Evolutionary conservation across 2,888 invertebrate species (phyloP), one percentile per base, ranked within the genome.

Genomic region (Cheilosia vulpina): DNA sequence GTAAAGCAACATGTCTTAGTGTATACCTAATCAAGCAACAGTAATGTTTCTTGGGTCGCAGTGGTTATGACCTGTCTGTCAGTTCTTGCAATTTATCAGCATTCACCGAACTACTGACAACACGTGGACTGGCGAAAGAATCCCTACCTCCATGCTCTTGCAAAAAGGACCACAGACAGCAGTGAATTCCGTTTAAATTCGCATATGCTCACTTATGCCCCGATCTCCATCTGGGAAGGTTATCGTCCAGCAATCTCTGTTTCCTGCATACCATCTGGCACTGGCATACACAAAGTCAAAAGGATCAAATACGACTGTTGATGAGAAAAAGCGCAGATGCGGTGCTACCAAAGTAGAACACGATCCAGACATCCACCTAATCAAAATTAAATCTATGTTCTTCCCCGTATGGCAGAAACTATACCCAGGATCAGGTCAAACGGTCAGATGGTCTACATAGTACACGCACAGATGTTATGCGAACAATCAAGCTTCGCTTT

Each of bases 331-430:
- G 9, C 5, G 21, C 21, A 31, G 11, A 31, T 31, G 31, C 31
- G 9, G 9, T 31, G 31, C 13, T 38, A 45, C 27, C 27, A 24
- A 60, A 68, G 24, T 62, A 69, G 38, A 38, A 38, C 38, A 55
- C n/a, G n/a, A n/a, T n/a, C n/a, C n/a, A n/a, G n/a, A n/a, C 60
- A 71, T 19, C 19, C 4, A 60, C 11, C 55, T 75, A 53, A 80
- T 84, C 80, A 58, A 69, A 84, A 84, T 76, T 65, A 80, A 84
- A 84, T 84, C 84, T 76, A 21, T 47, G 43, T n/a, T 65, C 17
- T n/a, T 71, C 58, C 55, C 27, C 38, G 52, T 58, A 71, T 58
- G 50, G 21, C 15, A 31, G 19, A 38, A 27, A 38, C 43, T 13
- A 21, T 47, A 58, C 65, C 27, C 75, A 71, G 65, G 65, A 71